Evolutionary conservation across 2,113 vertebrate species (phyloP).

Genomic region (Centropus unirufus): DNA sequence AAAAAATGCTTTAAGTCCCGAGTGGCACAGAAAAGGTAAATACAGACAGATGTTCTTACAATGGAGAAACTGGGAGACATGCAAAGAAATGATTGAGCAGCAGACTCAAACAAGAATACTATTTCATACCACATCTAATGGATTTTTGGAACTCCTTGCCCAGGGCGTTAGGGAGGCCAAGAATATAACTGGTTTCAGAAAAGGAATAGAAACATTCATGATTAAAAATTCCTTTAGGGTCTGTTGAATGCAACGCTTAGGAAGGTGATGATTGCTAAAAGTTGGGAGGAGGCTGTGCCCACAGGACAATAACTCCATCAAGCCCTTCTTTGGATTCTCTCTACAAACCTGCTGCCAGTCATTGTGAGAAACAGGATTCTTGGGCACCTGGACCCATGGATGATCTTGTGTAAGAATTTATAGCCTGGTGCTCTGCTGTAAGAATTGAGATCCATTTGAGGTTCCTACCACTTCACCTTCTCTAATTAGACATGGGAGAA

Average conservation of each 20-base stretch:
- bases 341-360: background rate
- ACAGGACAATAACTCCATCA: background rate
- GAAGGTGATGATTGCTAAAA: background rate
- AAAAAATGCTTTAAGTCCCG: constrained; percentile 33
- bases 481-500: background rate
- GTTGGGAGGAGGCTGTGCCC: background rate
- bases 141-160: constrained; percentile 33
- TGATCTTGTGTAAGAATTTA: background rate
- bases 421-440: background rate
- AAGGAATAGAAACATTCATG: background rate
- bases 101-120: constrained; percentile 8
- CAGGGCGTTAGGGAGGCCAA: background rate
- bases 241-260: background rate
- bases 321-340: background rate
- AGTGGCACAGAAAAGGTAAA: constrained; percentile 45
- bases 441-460: background rate
- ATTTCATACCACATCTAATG: constrained; percentile 55
- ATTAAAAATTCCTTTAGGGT: constrained; percentile 6
- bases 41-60: constrained; percentile 60
- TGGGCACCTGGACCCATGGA: background rate
- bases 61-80: background rate
- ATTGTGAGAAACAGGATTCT: background rate
- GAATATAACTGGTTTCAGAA: constrained; percentile 24
- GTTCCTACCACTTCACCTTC: background rate
- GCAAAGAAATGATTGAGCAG: constrained; percentile 33